phyloP scores from a whole-genome alignment of 2,888 invertebrate species.

The Heteropelma amictum region DNA sequence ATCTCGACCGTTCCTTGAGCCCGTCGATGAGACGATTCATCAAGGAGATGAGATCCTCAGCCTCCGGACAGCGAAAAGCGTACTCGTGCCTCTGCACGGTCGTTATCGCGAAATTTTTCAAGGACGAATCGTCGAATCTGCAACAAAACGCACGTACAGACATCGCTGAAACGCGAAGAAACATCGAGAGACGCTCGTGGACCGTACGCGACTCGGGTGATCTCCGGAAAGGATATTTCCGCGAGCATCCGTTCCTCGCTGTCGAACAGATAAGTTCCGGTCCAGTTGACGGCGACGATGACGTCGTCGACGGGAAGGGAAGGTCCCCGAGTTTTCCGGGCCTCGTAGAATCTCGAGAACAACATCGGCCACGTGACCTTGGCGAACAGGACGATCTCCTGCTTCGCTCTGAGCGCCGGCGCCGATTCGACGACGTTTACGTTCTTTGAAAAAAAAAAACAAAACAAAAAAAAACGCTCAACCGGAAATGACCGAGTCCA shows the following conservation, averaged over 20 bases:
- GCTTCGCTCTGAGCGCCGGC: conserved; percentile 86
- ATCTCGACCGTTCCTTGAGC: conserved; percentile 90
- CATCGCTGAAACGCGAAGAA: not conserved
- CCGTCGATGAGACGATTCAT: conserved; percentile 92
- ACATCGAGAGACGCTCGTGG: conserved; percentile 70
- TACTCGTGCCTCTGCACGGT: conserved; percentile 94
- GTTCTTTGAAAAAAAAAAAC: conserved; percentile 77
- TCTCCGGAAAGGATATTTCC: conserved; percentile 92
- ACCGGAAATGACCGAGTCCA: not conserved
- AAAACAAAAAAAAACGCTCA: not conserved
- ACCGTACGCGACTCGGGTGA: conserved; percentile 85
- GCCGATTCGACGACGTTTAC: conserved; percentile 85
- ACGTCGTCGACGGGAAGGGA: conserved; percentile 85
- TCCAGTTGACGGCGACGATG: conserved; percentile 94
- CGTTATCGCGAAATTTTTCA: conserved; percentile 86
- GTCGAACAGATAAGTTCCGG: conserved; percentile 94
- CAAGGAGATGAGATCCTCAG: conserved; percentile 90
- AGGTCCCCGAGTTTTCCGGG: conserved; percentile 86
- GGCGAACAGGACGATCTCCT: conserved; percentile 94
- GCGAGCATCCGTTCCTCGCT: conserved; percentile 94
- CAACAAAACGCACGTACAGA: not conserved
- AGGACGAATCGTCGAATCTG: conserved; percentile 79
- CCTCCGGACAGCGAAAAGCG: conserved; percentile 92
- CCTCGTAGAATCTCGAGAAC: conserved; percentile 96
- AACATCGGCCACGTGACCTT: conserved; percentile 96